phyloP scores from a whole-genome alignment of 2,888 invertebrate species.

The Eudasyphora cyanicolor region DNA sequence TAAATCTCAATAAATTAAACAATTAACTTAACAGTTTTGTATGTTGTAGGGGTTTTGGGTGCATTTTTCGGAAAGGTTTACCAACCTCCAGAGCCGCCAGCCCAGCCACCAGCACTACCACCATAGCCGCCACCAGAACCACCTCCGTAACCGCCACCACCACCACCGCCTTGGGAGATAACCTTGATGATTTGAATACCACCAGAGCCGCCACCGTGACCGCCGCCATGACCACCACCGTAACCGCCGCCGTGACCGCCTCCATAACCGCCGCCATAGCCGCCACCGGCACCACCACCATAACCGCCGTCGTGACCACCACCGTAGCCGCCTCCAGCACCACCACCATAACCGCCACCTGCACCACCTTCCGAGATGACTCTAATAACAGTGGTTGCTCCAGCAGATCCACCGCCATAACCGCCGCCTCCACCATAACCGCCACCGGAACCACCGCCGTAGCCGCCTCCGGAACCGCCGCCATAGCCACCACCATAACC shows the following conservation, averaged over 20 bases:
- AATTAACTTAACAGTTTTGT: too few relatives aligned
- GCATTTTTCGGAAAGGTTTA: not conserved
- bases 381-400: conserved; percentile 49
- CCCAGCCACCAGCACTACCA: too few relatives aligned
- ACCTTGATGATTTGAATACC: not conserved
- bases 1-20: too few relatives aligned
- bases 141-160: too few relatives aligned
- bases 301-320: conserved; percentile 60
- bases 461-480: conserved; percentile 67
- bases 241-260: conserved; percentile 28
- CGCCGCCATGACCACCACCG: too few relatives aligned
- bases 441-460: conserved; percentile 65
- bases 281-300: conserved; percentile 18
- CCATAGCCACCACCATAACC: conserved; percentile 66
- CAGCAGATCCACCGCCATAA: conserved; percentile 1
- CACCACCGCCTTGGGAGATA: too few relatives aligned
- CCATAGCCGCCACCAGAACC: too few relatives aligned
- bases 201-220: conserved; percentile 19
- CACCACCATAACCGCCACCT: conserved; percentile 67
- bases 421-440: conserved; percentile 59
- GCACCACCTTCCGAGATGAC: conserved; percentile 28
- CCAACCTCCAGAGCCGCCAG: too few relatives aligned
- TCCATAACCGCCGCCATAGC: not conserved
- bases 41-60: too few relatives aligned
- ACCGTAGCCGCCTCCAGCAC: conserved; percentile 65